phyloP scores from a whole-genome alignment of 2,797 vertebrate species.

The Neopelma chrysocephalum region DNA sequence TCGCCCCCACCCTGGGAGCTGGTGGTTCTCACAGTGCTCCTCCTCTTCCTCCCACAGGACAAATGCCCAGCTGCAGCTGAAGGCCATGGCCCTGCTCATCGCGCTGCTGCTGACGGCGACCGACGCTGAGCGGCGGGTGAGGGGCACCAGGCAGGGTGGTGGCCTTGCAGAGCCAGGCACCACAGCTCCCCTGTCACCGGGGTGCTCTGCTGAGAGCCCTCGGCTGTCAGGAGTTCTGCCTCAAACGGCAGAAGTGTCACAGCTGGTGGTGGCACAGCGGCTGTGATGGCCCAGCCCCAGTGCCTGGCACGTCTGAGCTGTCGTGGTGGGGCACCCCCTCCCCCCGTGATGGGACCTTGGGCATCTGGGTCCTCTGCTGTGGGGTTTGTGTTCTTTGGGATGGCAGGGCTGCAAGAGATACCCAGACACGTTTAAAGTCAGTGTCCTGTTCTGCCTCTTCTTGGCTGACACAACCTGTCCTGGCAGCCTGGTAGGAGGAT shows the following conservation, averaged over 20 bases:
- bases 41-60: slow-evolving; percentile 73
- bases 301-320: neutral
- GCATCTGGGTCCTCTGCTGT: neutral
- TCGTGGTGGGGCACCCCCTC: accelerated
- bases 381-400: neutral
- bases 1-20: accelerated
- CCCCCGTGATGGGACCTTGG: neutral
- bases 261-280: neutral
- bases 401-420: neutral
- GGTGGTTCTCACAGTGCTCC: neutral
- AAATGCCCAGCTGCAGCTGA: slow-evolving; percentile 92
- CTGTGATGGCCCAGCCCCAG: neutral
- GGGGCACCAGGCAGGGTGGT: neutral
- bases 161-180: neutral
- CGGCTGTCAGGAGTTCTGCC: neutral
- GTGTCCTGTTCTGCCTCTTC: neutral
- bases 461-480: neutral
- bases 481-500: neutral
- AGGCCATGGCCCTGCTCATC: slow-evolving; percentile 95
- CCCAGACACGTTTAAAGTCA: neutral
- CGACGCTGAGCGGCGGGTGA: slow-evolving; percentile 82
- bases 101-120: slow-evolving; percentile 88
- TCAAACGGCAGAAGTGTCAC: neutral
- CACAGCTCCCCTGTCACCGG: accelerated
- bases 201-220: neutral